Percentiles rank a stretch among this genome's conserved stretches.
These are phyloP conservation scores for Lophotis ruficrista DNA, from an alignment of 2,113 vertebrate species.

Conservation along the genomic window DNA sequence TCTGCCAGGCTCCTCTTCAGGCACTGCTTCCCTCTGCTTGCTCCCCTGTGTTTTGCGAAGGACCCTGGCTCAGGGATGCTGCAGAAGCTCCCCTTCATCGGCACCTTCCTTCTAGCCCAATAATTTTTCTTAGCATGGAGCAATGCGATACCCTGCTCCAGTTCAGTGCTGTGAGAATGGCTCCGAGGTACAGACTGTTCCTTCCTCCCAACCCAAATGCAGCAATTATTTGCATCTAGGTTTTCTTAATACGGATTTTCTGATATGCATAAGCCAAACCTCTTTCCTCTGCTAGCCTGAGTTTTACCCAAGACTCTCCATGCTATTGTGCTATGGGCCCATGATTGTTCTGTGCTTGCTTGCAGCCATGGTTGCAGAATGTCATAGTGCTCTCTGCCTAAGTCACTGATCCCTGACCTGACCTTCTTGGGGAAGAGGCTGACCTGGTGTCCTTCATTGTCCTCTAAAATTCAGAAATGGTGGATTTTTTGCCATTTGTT, in stretches of 20 bases:
- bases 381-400: fast-evolving
- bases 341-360: no score
- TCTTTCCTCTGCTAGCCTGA: neutral
- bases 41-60: fast-evolving
- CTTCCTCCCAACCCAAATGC: neutral
- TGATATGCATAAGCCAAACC: neutral
- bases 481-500: neutral
- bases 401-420: neutral
- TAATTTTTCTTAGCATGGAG: neutral
- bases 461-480: neutral
- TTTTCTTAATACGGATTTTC: neutral
- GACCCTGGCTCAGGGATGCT: fast-evolving
- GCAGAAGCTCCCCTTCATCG: neutral
- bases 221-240: neutral
- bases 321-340: neutral
- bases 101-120: fast-evolving
- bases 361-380: neutral
- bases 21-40: neutral
- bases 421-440: fast-evolving
- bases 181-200: fast-evolving
- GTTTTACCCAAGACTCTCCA: neutral
- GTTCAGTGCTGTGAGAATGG: fast-evolving
- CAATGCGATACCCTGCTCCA: no score
- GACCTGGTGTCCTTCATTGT: neutral
- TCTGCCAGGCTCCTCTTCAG: neutral